Evolutionary conservation across 2,888 invertebrate species (phyloP).

Genomic region (Sphaerophoria taeniata): DNA sequence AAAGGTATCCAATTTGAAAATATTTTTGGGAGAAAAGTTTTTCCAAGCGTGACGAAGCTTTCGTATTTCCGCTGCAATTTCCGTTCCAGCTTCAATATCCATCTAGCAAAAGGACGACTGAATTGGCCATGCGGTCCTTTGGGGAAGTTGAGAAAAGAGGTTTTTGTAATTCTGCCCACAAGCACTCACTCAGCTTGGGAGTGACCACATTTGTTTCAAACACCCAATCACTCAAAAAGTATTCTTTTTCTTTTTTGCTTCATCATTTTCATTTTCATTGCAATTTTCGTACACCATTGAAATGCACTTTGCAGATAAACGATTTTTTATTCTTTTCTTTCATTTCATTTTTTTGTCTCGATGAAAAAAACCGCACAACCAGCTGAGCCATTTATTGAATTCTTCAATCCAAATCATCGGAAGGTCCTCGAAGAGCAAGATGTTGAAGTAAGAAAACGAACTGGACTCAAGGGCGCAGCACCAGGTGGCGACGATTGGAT

Average conservation of each 20-base stretch:
- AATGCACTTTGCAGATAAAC: slow-evolving; percentile 66
- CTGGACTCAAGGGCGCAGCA: slow-evolving; percentile 87
- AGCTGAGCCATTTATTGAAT: slow-evolving; percentile 87
- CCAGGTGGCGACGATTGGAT: slow-evolving; percentile 92
- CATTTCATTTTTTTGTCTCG: not conserved
- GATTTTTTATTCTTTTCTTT: slow-evolving; percentile 43
- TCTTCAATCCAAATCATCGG: slow-evolving; percentile 88
- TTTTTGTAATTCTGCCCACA: slow-evolving; percentile 7
- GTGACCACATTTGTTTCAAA: slow-evolving; percentile 40
- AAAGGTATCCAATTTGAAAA: too few relatives aligned
- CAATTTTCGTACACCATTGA: not conserved
- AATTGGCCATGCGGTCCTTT: slow-evolving; percentile 1
- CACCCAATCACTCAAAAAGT: slow-evolving; percentile 25
- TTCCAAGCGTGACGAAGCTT: not conserved
- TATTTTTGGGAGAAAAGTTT: slow-evolving; percentile 36
- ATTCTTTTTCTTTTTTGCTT: not conserved
- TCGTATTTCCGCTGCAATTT: slow-evolving; percentile 52
- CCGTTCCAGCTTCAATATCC: slow-evolving; percentile 62
- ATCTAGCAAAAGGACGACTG: too few relatives aligned
- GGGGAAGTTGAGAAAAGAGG: not conserved
- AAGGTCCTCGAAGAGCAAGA: slow-evolving; percentile 87
- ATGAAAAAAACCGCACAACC: not conserved
- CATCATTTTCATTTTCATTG: not conserved
- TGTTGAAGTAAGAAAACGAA: slow-evolving; percentile 85
- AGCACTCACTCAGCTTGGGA: slow-evolving; percentile 38